Base-by-base conservation (phyloP, 2,797 vertebrate species). In the Peromyscus aztecus region DNA sequence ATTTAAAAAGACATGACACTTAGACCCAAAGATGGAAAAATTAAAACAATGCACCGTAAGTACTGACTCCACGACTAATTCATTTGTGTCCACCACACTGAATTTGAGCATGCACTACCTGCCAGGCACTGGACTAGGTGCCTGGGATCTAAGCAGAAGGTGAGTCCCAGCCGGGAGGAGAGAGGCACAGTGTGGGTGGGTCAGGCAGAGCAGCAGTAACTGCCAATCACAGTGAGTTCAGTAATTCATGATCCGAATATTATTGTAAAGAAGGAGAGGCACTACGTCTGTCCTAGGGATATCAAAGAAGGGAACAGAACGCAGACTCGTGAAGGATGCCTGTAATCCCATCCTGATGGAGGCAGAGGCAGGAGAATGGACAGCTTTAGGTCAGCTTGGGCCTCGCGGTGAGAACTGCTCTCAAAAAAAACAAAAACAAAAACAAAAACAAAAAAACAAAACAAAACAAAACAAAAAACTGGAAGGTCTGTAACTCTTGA, bases 21-120 rank as follows among this genome's bases (percentile, higher is more conserved):
- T 78, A 80, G 69, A 73, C 77, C 71, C 37, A 76, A 95, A 75
- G 65, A 93, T 76, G 57, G 76, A 93, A 91, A 93, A 34, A 83
- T 76, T 94, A 43, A 83, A 65, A 49, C 78, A 67, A 88, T 63
- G 90, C 91, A 40, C 34, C 46, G 29, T 94, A 94, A 95, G 76
- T 81, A 77, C n/a, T 92, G 57, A 94, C 90, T 77, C 63, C 89
- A 34, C 43, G 85, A 67, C 89, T 89, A 87, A 87, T 75, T 90
- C 55, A 67, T 77, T 93, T 82, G 78, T 69, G 88, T 52, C 13
- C 55, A 85, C 69, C 24, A 73, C 73, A 65, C 31, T 76, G 95
- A 94, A 67, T 88, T 94, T 61, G 43, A 85, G 31, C 29, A 81
- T 40, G 73, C 52, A 13, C 86, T 95, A 4, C 93, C 55, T 71